Percentiles rank a stretch among this genome's conserved stretches.
These are phyloP conservation scores for Mythimna ferrago DNA, from an alignment of 2,888 invertebrate species.

Conservation along the genomic window DNA sequence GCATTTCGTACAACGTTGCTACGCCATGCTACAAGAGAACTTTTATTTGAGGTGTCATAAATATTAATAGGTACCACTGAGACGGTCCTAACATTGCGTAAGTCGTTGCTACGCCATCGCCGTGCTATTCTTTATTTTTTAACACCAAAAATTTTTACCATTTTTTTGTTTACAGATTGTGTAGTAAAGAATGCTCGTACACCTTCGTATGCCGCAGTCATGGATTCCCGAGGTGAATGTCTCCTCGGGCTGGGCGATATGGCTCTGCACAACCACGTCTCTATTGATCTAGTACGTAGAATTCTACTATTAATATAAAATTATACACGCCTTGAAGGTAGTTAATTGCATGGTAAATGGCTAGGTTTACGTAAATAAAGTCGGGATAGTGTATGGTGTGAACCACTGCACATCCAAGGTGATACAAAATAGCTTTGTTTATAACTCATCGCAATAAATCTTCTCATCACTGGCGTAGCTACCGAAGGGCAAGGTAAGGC, in stretches of 20 bases:
- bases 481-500: too few species aligned
- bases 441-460: background rate
- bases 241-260: constrained; percentile 96
- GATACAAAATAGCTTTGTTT: too few species aligned
- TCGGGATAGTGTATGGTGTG: too few species aligned
- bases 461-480: background rate
- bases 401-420: too few species aligned
- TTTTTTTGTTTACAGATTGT: constrained; percentile 72
- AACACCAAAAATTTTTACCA: background rate
- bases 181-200: constrained; percentile 86
- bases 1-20: too few species aligned
- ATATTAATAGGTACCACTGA: too few species aligned
- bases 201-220: constrained; percentile 94
- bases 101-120: too few species aligned
- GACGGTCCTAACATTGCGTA: too few species aligned
- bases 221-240: constrained; percentile 95
- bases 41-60: too few species aligned
- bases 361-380: too few species aligned
- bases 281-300: constrained; percentile 91
- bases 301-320: background rate
- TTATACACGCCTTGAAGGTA: background rate
- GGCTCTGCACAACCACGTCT: constrained; percentile 94
- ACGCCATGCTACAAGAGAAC: too few species aligned
- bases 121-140: background rate
- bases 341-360: too few species aligned